Base-by-base conservation (phyloP, 2,888 invertebrate species). In the Mantis religiosa region DNA sequence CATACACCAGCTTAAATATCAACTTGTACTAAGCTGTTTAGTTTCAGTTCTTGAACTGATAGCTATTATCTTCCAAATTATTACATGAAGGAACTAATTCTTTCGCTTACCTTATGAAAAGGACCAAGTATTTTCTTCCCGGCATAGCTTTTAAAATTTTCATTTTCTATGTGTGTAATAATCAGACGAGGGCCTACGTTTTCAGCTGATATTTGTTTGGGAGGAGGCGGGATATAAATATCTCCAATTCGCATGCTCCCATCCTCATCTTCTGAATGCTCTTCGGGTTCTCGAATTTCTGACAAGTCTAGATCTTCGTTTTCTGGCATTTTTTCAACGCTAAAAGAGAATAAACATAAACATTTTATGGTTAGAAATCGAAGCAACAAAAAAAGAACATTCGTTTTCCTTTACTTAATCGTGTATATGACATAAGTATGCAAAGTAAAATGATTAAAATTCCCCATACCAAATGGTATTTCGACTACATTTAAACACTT, bases 131-230 rank as follows among this genome's bases (percentile, higher is more conserved):
- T 93, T 91, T 97, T 96, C 82, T 95, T 94, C 0, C 97, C 97
- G 54, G 97, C 98, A 92, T 99, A 99, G 92, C 99, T 99, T 93
- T 99, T 99, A 93, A 99, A 99, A 93, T 99, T 98, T 87, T 96
- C 95, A 93, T 98, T 99, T 0, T 96, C 96, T 91, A 99, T 99
- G 91, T 97, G 96, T 1, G 96, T 96, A 88, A 99, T 99, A 89
- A 99, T 96, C 84, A 99, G 94, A 28, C 99, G 95, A 0, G 98
- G 97, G 0, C 97, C 98, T 83, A 95, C 96, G 15, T 95, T 94
- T 91, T 97, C 97, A 3, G 96, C 96, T 88, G 95, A 95, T 3
- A 96, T 95, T 0, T 96, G 95, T 91, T 95, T 95, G 3, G 92
- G 92, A 12, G 93, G 93, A 4, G 93, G 94, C 3, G 96, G 98